phyloP scores from a whole-genome alignment of 2,888 invertebrate species.

The Hypselothyrea guttata region DNA sequence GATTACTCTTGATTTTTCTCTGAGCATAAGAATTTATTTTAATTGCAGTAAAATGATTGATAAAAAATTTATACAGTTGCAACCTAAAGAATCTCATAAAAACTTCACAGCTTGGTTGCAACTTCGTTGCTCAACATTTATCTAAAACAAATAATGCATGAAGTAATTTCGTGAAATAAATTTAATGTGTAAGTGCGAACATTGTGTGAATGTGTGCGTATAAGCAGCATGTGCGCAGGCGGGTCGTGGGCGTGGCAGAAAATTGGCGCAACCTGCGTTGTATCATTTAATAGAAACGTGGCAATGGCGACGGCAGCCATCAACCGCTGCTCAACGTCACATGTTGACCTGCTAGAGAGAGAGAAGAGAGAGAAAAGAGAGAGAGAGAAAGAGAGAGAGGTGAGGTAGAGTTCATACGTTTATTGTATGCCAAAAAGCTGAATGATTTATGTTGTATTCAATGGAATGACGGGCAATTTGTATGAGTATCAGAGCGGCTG shows the following conservation, averaged over 20 bases:
- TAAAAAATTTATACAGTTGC: no score
- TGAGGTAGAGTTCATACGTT: conserved; percentile 32
- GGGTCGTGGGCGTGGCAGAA: conserved; percentile 25
- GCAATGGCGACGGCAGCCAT: conserved; percentile 50
- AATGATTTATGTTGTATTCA: conserved; percentile 78
- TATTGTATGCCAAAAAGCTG: conserved; percentile 66
- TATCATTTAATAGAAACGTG: conserved; percentile 67
- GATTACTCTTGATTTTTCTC: no score
- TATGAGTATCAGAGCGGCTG: conserved; percentile 50
- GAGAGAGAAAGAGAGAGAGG: background rate
- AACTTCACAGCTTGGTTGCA: no score
- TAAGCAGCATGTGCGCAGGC: background rate
- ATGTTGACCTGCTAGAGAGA: conserved; percentile 40
- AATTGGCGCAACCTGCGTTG: conserved; percentile 71
- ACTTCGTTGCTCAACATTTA: no score
- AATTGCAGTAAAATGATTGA: no score
- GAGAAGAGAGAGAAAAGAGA: background rate
- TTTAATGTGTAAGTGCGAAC: no score
- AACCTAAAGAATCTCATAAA: no score
- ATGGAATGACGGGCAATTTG: conserved; percentile 53
- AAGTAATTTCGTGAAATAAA: no score
- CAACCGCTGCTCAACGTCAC: conserved; percentile 52
- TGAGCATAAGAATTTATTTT: no score
- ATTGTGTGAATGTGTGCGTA: no score
- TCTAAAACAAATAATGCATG: no score